Percentiles rank a stretch among this genome's conserved stretches.
Conservation (phyloP, 2,888 invertebrate species). For the Microplitis deprimator region DNA sequence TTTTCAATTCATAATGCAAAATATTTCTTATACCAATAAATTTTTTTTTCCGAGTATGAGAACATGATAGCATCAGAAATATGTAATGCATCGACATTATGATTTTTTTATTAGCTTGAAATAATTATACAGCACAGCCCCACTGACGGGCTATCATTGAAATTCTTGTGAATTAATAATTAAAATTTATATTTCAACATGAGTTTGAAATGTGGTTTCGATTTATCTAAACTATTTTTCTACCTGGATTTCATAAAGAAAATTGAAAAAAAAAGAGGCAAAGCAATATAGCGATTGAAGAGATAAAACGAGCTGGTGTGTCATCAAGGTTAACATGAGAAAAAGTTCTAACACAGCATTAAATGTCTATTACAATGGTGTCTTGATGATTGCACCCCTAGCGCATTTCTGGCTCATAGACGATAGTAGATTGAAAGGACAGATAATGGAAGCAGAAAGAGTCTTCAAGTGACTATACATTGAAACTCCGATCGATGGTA, state of each 20-base stretch:
- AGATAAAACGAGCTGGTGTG: background rate
- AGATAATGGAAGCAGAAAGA: slow-evolving; percentile 46
- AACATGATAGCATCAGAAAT: too few species aligned
- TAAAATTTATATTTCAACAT: too few species aligned
- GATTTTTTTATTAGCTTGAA: too few species aligned
- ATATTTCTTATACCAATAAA: too few species aligned
- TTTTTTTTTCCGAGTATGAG: too few species aligned
- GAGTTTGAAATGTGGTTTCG: too few species aligned
- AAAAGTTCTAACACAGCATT: slow-evolving; percentile 39
- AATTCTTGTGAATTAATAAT: too few species aligned
- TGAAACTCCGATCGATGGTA: slow-evolving; percentile 43
- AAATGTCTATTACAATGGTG: slow-evolving; percentile 19
- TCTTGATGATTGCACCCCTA: slow-evolving; percentile 12
- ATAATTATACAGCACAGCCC: too few species aligned
- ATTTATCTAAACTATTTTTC: too few species aligned
- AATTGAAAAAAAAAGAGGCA: background rate
- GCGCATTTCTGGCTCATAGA: slow-evolving; percentile 11
- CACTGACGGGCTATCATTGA: too few species aligned
- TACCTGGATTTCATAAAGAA: background rate
- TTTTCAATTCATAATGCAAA: too few species aligned
- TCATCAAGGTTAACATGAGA: slow-evolving; percentile 26
- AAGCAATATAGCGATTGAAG: background rate
- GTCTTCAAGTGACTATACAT: slow-evolving; percentile 23
- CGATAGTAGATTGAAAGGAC: slow-evolving; percentile 30
- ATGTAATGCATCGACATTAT: too few species aligned